Conservation (phyloP, 2,888 invertebrate species). For the Halocaridina rubra region DNA sequence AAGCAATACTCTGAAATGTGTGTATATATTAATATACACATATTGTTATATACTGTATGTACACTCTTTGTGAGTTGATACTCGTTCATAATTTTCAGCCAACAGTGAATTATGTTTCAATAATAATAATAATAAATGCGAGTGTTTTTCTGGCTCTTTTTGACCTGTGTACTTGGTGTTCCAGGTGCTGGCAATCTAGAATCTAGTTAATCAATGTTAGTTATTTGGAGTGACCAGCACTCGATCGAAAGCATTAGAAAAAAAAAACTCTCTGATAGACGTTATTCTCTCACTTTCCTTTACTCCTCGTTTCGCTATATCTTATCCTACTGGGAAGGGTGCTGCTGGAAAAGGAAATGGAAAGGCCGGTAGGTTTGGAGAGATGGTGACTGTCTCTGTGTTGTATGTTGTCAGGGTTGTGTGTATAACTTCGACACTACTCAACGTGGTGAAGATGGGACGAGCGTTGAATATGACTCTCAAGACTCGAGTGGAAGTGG, state of each 20-base stretch:
- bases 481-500: conserved; percentile 70
- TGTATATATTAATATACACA: too few species aligned
- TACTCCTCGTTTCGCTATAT: background rate
- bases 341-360: conserved; percentile 53
- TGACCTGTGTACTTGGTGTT: background rate
- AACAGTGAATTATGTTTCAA: too few species aligned
- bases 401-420: conserved; percentile 60
- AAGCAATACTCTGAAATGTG: too few species aligned
- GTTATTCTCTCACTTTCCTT: too few species aligned
- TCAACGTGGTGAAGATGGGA: conserved; percentile 61
- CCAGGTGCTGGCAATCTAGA: background rate
- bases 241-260: background rate
- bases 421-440: conserved; percentile 53
- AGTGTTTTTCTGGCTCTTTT: too few species aligned
- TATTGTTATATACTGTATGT: too few species aligned
- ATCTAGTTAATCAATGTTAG: conserved; percentile 27
- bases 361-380: conserved; percentile 46
- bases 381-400: conserved; percentile 46
- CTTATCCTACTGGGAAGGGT: conserved; percentile 56
- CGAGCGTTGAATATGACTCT: conserved; percentile 63
- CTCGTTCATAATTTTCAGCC: too few species aligned
- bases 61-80: too few species aligned
- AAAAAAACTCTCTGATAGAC: background rate
- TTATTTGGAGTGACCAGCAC: conserved; percentile 39
- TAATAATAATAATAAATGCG: too few species aligned